Evolutionary conservation across 1,140 invertebrate species (phyloP), one percentile per base, ranked within the genome.

Genomic region (Dendroctonus ponderosae): DNA sequence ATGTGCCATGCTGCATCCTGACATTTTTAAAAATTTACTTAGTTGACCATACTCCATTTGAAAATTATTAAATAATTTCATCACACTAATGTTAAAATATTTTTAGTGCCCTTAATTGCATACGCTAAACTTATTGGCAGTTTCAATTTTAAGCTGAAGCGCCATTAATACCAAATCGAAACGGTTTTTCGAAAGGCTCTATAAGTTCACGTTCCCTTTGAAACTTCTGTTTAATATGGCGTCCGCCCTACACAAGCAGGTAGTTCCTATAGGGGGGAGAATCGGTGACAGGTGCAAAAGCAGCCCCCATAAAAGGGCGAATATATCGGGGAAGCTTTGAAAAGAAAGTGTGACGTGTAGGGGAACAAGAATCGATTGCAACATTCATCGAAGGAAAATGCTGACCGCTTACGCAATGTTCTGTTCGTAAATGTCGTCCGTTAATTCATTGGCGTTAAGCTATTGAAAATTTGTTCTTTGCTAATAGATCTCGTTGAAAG

Each of bases 231-330:
- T 63, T 63, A 56, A 63, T 63, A 63, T 63, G 62, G 62, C 62
- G 62, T 39, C 62, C 62, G 43, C 62, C 62, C 62, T 52, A 52
- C 49, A 63, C 49, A 63, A 63, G 41, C 62, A 63, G 62, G 62
- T 63, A 63, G 40, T 63, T 54, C 51, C 56, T 37, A 63, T 40
- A 63, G 40, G 62, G 62, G 61, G 52, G 49, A 62, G 49, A 63
- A 53, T 46, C 52, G 62, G 62, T 63, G 62, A 63, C 62, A 63
- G 62, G 62, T 63, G 62, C 51, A 44, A 63, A 53, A 37, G 51
- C 62, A 48, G 48, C n/a, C 37, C 60, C n/a, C 52, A 62, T 39
- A 62, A 52, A 12, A 41, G 53, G 60, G 26, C 60, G 60, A 62
- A 62, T 48, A 26, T 52, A 52, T 62, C 60, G 60, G 52, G 60